A percentile compares a stretch with the other conserved stretches of the same genome.
These are phyloP conservation scores for Casuarius casuarius DNA, from an alignment of 2,113 vertebrate genomes.

Conservation along the genomic window DNA sequence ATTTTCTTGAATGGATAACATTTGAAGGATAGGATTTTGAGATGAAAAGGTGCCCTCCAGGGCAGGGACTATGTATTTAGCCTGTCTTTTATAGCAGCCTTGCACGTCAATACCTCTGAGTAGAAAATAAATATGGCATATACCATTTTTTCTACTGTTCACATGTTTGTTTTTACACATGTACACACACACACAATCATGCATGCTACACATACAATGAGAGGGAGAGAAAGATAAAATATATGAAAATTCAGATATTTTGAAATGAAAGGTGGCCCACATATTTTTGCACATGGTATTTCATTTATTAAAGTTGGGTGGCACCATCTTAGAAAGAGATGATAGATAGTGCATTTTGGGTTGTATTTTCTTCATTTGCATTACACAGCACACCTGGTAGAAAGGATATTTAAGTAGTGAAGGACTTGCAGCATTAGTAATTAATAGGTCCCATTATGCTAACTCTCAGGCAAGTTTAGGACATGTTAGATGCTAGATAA, in stretches of 20 bases:
- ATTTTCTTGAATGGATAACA: not conserved
- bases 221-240: not conserved
- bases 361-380: constrained; percentile 76
- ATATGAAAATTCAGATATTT: not conserved
- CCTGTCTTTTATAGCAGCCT: not conserved
- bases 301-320: constrained; percentile 67
- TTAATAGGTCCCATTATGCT: constrained; percentile 84
- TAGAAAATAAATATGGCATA: not conserved
- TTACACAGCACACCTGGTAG: constrained; percentile 73
- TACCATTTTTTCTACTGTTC: not conserved
- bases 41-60: not conserved
- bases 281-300: constrained; percentile 52
- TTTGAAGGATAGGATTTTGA: not conserved
- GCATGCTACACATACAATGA: not conserved
- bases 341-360: constrained; percentile 40
- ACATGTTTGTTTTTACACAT: not conserved
- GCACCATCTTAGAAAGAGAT: constrained; percentile 56
- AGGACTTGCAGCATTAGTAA: constrained; percentile 83
- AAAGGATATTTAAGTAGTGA: constrained; percentile 75
- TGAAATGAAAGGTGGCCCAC: not conserved
- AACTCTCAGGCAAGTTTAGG: constrained; percentile 84
- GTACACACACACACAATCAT: not conserved
- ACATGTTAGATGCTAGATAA: constrained; percentile 86
- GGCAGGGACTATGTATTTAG: not conserved
- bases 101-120: not conserved